phyloP scores from a whole-genome alignment of 2,888 invertebrate species.

The Tigriopus californicus region DNA sequence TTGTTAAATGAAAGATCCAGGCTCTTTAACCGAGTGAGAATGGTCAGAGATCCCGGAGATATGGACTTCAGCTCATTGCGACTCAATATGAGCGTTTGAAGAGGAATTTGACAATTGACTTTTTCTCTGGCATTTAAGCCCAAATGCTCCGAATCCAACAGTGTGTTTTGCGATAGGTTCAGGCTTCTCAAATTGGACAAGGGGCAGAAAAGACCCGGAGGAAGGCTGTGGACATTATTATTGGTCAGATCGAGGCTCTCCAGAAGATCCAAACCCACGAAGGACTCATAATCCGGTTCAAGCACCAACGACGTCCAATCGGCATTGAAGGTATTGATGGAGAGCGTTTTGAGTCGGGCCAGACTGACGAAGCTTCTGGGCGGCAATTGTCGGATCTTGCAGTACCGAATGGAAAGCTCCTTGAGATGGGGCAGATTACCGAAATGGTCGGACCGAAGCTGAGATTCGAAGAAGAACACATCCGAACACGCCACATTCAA shows the following conservation, averaged over 20 bases:
- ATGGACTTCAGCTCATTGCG: neutral
- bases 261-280: conserved; percentile 3
- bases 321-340: conserved; percentile 2
- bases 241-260: neutral
- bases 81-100: neutral
- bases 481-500: conserved; percentile 4
- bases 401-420: neutral
- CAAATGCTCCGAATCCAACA: neutral
- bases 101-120: neutral
- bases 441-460: conserved; percentile 11
- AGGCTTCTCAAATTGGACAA: neutral
- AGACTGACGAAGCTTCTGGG: conserved; percentile 6
- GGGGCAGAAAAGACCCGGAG: conserved; percentile 3
- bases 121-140: neutral
- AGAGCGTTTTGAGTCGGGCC: neutral
- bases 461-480: conserved; percentile 12
- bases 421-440: neutral
- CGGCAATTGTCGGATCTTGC: neutral
- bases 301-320: neutral
- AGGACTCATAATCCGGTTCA: conserved; percentile 8
- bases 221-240: conserved; percentile 3
- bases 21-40: neutral
- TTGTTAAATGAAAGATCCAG: conserved; percentile 2
- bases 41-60: neutral
- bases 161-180: neutral